phyloP scores from a whole-genome alignment of 2,113 vertebrate genomes.

The Phaetusa simplex region DNA sequence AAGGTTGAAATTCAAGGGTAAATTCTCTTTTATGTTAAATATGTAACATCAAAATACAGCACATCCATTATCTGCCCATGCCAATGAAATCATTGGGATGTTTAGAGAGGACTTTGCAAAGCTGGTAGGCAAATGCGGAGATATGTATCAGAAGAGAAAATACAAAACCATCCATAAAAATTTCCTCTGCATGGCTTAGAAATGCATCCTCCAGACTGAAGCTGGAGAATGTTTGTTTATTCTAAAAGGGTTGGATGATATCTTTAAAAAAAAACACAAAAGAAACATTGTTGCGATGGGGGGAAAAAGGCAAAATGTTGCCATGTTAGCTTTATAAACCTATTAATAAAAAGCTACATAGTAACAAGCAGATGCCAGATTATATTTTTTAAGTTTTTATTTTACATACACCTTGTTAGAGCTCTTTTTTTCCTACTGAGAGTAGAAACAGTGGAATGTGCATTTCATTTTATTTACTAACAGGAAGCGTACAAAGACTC shows the following conservation, averaged over 20 bases:
- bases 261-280: neutral
- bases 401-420: neutral
- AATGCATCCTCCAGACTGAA: neutral
- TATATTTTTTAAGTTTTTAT: neutral
- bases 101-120: neutral
- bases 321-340: neutral
- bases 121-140: neutral
- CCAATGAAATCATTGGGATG: neutral
- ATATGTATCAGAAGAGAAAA: neutral
- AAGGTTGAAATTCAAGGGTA: neutral
- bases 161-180: neutral
- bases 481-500: neutral
- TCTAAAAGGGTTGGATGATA: neutral
- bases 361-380: neutral
- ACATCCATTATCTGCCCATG: neutral
- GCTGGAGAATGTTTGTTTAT: neutral
- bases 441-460: neutral
- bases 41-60: accelerated
- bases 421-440: neutral
- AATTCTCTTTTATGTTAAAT: neutral
- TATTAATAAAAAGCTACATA: neutral
- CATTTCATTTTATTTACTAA: neutral
- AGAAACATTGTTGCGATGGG: neutral
- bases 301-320: neutral
- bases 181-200: neutral